phyloP scores from a whole-genome alignment of 2,888 invertebrate species.

The Caenorhabditis virilis region DNA sequence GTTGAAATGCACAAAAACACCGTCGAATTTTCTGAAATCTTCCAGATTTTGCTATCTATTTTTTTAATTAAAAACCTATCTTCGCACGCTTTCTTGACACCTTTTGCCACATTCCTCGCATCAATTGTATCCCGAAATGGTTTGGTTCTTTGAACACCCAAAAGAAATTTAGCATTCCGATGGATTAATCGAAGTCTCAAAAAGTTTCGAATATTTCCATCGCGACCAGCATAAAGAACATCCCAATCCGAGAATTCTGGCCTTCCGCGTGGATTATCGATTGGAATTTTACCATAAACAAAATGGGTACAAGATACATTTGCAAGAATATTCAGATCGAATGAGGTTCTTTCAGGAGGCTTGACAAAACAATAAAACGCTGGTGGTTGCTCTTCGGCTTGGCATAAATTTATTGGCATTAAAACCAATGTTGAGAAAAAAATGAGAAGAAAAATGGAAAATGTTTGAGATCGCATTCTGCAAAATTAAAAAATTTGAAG shows the following conservation, averaged over 20 bases:
- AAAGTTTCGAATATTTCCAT: conserved; percentile 25
- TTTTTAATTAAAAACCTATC: no score
- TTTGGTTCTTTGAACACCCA: conserved; percentile 14
- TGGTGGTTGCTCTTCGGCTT: not conserved
- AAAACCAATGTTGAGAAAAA: not conserved
- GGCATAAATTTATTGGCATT: not conserved
- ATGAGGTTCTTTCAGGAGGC: conserved; percentile 11
- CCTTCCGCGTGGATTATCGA: conserved; percentile 11
- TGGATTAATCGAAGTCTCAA: conserved; percentile 10
- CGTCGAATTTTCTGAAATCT: conserved; percentile 23
- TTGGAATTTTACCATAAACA: conserved; percentile 18
- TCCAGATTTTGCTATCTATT: not conserved
- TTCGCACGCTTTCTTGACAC: conserved; percentile 4
- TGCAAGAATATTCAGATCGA: conserved; percentile 12
- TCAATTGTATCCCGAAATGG: conserved; percentile 9
- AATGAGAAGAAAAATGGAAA: not conserved
- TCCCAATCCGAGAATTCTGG: conserved; percentile 21
- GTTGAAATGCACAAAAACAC: conserved; percentile 17
- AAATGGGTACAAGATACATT: conserved; percentile 35
- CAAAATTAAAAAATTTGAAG: not conserved
- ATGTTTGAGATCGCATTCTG: not conserved
- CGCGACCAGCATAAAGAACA: conserved; percentile 4
- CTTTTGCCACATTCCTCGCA: conserved; percentile 11
- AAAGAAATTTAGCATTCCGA: conserved; percentile 24
- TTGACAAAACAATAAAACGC: conserved; percentile 29